Conservation (phyloP, 2,888 invertebrate species). For the Amphipoea oculea region DNA sequence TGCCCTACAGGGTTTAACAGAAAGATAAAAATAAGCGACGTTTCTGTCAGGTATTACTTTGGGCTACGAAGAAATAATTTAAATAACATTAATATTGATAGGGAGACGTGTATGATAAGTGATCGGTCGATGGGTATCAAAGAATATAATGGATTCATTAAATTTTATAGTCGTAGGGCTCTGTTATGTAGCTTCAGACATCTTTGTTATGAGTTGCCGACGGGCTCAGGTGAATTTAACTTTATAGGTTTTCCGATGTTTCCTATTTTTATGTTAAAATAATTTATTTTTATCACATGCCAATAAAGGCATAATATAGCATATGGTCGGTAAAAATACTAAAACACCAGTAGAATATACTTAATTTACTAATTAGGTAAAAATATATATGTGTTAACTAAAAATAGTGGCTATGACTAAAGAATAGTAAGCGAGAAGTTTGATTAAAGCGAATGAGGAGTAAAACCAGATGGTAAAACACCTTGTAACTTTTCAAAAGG, state of each 20-base stretch:
- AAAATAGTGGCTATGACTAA: not conserved
- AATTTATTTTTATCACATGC: not conserved
- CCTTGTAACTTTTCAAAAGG: constrained; percentile 1
- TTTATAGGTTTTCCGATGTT: not conserved
- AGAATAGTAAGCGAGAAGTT: not conserved
- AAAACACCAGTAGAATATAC: not conserved
- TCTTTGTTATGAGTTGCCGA: constrained; percentile 14
- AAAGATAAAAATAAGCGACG: constrained; percentile 21
- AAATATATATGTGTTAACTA: not conserved
- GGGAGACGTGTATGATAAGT: constrained; percentile 27
- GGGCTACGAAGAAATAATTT: constrained; percentile 31
- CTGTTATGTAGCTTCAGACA: not conserved
- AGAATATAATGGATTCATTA: constrained; percentile 39
- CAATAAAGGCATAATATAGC: not conserved
- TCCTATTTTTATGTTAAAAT: not conserved
- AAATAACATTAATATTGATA: constrained; percentile 44
- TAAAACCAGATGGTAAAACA: constrained; percentile 3
- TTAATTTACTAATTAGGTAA: not conserved
- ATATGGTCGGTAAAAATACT: not conserved
- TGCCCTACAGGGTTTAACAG: constrained; percentile 9
- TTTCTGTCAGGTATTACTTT: constrained; percentile 38
- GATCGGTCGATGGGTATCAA: constrained; percentile 34
- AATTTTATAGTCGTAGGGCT: constrained; percentile 6
- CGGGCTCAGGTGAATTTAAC: not conserved
- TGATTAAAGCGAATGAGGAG: not conserved